These are phyloP conservation scores for Toxotes lorentzi DNA, from an alignment of 2,797 vertebrate genomes.

Conservation along the genomic window DNA sequence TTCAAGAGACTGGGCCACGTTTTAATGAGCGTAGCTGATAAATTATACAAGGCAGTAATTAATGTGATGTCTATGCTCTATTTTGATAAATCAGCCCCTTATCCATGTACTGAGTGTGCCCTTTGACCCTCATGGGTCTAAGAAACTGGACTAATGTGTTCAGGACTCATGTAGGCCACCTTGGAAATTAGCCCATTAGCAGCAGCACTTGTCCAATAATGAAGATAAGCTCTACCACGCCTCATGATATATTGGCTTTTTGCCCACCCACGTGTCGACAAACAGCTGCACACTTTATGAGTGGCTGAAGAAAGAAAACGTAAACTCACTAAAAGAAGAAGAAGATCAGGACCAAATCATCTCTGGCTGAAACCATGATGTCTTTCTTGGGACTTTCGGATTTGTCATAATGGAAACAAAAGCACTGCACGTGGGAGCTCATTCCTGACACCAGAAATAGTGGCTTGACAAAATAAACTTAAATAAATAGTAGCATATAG, in stretches of 20 bases:
- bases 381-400: background rate
- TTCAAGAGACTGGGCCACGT: conserved; percentile 36
- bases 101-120: conserved; percentile 31
- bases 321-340: background rate
- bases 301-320: background rate
- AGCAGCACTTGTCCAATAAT: conserved; percentile 22
- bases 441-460: background rate
- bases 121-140: conserved; percentile 51
- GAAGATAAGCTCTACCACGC: background rate
- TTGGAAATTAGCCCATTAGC: conserved; percentile 52
- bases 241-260: conserved; percentile 10
- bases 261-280: background rate
- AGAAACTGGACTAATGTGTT: conserved; percentile 61
- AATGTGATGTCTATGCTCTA: conserved; percentile 53
- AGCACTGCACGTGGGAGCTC: background rate
- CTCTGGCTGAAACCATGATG: background rate
- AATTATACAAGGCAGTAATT: conserved; percentile 69
- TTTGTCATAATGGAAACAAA: background rate
- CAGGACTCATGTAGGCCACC: conserved; percentile 48
- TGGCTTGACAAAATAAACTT: background rate
- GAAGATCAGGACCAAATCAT: background rate
- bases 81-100: conserved; percentile 66
- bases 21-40: conserved; percentile 63
- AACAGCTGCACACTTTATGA: background rate
- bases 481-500: background rate